Percentiles rank a stretch among this genome's conserved stretches.
Evolutionary conservation across 2,797 vertebrate genomes (phyloP).

Genomic region (Spinus pinus): DNA sequence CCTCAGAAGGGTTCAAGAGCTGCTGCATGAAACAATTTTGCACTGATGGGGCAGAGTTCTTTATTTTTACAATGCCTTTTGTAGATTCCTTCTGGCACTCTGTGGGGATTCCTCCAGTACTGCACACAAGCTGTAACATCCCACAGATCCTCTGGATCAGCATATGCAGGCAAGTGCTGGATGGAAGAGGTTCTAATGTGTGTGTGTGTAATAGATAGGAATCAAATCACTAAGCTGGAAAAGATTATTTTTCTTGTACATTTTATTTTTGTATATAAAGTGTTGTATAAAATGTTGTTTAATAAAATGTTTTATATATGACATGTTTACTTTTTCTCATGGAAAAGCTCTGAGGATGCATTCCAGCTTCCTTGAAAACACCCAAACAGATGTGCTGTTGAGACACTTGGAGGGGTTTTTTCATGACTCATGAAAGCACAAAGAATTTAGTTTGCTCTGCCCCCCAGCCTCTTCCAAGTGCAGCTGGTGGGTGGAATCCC

Average conservation of each 20-base stretch:
- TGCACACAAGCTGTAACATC: neutral
- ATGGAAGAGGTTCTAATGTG: neutral
- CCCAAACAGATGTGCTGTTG: neutral
- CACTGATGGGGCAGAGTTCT: constrained; percentile 29
- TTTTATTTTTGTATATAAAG: constrained; percentile 64
- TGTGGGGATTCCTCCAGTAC: neutral
- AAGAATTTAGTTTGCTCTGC: neutral
- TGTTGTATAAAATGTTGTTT: constrained; percentile 50
- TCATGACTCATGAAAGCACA: constrained; percentile 6
- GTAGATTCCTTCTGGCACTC: neutral
- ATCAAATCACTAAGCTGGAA: constrained; percentile 27
- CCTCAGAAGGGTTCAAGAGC: neutral
- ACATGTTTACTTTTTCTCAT: constrained; percentile 30
- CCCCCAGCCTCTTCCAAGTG: neutral
- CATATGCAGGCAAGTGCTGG: neutral
- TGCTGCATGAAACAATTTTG: neutral
- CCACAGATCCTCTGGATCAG: neutral
- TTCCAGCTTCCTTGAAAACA: neutral
- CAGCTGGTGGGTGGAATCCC: neutral
- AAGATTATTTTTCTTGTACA: constrained; percentile 43
- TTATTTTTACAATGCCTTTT: neutral
- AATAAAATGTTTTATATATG: constrained; percentile 67
- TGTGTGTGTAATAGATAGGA: neutral
- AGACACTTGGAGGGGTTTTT: neutral
- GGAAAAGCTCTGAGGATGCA: neutral